These are phyloP conservation scores for Crotalus horridus DNA, from an alignment of 2,113 vertebrate species.

Conservation along the genomic window DNA sequence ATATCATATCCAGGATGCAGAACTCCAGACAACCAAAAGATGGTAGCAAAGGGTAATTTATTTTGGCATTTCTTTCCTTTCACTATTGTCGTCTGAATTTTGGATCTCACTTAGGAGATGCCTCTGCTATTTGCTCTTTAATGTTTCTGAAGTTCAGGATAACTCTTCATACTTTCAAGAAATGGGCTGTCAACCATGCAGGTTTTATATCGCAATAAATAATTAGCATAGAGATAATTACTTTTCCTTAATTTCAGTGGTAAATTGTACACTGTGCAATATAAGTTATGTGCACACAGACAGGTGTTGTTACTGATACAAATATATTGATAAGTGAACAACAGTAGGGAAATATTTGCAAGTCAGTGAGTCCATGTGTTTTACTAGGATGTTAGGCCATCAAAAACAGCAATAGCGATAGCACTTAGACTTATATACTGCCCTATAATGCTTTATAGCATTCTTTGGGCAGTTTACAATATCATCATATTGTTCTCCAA, in stretches of 20 bases:
- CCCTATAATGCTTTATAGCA: background rate
- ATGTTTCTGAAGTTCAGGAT: background rate
- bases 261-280: background rate
- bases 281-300: background rate
- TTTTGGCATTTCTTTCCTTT: background rate
- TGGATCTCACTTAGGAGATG: background rate
- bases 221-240: background rate
- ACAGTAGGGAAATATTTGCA: background rate
- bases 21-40: background rate
- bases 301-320: background rate
- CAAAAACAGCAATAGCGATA: background rate
- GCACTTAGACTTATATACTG: background rate
- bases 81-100: background rate
- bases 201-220: background rate
- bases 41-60: background rate
- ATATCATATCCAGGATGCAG: background rate
- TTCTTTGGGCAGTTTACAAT: background rate
- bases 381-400: background rate
- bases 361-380: background rate
- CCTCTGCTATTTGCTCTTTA: background rate
- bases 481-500: background rate
- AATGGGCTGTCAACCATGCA: background rate
- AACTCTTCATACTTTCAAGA: background rate
- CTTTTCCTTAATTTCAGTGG: background rate
- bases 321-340: background rate